Conservation (phyloP, 2,113 vertebrate species). For the Malaclemys terrapin region DNA sequence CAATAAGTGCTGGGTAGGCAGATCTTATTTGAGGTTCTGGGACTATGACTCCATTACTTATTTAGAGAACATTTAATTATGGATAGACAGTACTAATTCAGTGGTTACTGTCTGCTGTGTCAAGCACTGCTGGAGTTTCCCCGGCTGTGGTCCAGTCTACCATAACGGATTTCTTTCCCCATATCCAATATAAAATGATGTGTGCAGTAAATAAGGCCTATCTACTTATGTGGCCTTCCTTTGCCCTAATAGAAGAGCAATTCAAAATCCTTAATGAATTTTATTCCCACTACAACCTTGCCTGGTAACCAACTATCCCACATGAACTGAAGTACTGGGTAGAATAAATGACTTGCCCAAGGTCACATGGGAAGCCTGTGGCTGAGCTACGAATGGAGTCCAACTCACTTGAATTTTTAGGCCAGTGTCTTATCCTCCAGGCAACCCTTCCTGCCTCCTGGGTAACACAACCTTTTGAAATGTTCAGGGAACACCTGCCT, state of each 20-base stretch:
- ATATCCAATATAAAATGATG: not conserved
- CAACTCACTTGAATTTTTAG: not conserved
- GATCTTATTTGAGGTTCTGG: not conserved
- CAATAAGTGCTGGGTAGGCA: not conserved
- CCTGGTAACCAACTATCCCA: not conserved
- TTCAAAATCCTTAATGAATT: not conserved
- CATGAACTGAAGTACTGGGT: not conserved
- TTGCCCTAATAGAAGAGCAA: not conserved
- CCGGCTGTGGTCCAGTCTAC: not conserved
- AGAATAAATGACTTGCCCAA: not conserved
- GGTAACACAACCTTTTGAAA: not conserved
- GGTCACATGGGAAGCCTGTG: not conserved
- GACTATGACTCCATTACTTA: not conserved
- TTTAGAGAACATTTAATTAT: not conserved
- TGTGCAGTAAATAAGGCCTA: not conserved
- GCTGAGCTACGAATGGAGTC: not conserved
- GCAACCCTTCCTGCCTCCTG: not conserved
- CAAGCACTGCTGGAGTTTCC: not conserved
- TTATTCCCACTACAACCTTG: not conserved
- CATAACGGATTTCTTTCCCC: not conserved
- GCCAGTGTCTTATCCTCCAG: not conserved
- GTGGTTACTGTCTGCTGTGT: not conserved
- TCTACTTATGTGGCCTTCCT: not conserved
- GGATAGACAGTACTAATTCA: not conserved
- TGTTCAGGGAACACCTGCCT: accelerated